phyloP scores from a whole-genome alignment of 2,888 invertebrate genomes.

The Allolobophora icterica region DNA sequence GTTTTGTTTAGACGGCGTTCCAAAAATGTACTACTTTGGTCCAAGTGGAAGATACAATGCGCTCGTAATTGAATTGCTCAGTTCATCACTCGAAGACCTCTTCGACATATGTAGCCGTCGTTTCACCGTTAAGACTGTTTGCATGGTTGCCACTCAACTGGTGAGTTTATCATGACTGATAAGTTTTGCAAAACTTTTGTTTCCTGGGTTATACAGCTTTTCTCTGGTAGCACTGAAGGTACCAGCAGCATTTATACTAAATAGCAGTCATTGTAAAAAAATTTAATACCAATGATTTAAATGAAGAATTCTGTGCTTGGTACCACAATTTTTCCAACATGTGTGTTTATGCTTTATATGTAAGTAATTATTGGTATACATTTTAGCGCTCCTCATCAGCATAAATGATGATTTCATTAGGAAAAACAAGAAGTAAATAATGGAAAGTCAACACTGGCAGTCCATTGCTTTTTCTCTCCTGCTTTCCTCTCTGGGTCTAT shows the following conservation, averaged over 20 bases:
- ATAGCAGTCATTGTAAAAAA: no score
- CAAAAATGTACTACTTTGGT: conserved; percentile 92
- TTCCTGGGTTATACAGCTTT: not conserved
- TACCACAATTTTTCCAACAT: no score
- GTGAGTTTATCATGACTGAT: conserved; percentile 68
- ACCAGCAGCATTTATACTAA: not conserved
- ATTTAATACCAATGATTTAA: no score
- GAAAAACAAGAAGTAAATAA: no score
- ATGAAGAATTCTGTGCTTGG: no score
- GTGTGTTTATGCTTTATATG: no score
- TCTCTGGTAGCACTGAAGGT: not conserved
- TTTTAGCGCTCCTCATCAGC: no score
- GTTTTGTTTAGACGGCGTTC: conserved; percentile 83
- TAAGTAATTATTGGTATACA: no score
- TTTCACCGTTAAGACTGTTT: conserved; percentile 96
- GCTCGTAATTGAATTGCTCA: conserved; percentile 97
- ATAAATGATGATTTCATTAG: no score
- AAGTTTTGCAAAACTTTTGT: not conserved
- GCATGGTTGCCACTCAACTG: conserved; percentile 96
- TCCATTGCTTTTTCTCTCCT: no score
- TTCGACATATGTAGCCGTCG: conserved; percentile 98
- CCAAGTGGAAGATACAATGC: conserved; percentile 75
- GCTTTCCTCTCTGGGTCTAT: no score
- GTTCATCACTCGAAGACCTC: conserved; percentile 97
- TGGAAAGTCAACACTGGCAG: no score